These are phyloP conservation scores for Rhyzopertha dominica DNA, from an alignment of 1,140 invertebrate species.

Conservation along the genomic window DNA sequence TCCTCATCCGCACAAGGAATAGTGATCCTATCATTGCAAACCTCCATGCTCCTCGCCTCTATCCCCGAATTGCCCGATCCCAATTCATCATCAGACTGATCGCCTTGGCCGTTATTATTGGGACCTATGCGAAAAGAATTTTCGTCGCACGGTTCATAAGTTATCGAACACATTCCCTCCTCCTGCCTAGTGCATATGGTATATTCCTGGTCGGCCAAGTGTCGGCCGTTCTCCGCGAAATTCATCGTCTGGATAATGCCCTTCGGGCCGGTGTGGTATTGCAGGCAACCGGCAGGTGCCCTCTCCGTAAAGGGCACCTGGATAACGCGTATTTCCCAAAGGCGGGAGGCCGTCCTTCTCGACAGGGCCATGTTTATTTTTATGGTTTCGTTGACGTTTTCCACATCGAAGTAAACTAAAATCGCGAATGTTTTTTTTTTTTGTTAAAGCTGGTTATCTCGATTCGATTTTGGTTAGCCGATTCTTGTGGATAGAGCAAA, in stretches of 20 bases:
- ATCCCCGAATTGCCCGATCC: slow-evolving; percentile 50
- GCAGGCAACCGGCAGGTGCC: slow-evolving; percentile 68
- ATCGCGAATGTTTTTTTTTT: slow-evolving; percentile 22
- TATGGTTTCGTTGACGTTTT: slow-evolving; percentile 50
- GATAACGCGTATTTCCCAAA: slow-evolving; percentile 70
- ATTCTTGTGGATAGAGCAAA: no score
- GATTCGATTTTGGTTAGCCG: no score
- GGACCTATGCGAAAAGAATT: slow-evolving; percentile 73
- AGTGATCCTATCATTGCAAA: slow-evolving; percentile 66
- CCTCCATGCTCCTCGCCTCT: slow-evolving; percentile 34
- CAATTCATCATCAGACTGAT: slow-evolving; percentile 29
- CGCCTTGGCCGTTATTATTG: slow-evolving; percentile 21
- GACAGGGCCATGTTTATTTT: slow-evolving; percentile 54
- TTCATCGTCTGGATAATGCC: slow-evolving; percentile 70
- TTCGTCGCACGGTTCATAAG: slow-evolving; percentile 66
- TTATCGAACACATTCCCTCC: slow-evolving; percentile 65
- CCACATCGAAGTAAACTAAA: slow-evolving; percentile 64
- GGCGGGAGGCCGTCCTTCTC: slow-evolving; percentile 54
- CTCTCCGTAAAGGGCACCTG: slow-evolving; percentile 63
- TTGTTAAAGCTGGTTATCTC: background rate
- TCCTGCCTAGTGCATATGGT: slow-evolving; percentile 70
- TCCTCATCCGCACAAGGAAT: slow-evolving; percentile 79
- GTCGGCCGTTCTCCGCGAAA: slow-evolving; percentile 72
- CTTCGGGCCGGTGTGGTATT: slow-evolving; percentile 56
- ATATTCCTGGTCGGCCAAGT: slow-evolving; percentile 73